Evolutionary conservation across 2,888 invertebrate species (phyloP).

Genomic region (Abrostola tripartita): DNA sequence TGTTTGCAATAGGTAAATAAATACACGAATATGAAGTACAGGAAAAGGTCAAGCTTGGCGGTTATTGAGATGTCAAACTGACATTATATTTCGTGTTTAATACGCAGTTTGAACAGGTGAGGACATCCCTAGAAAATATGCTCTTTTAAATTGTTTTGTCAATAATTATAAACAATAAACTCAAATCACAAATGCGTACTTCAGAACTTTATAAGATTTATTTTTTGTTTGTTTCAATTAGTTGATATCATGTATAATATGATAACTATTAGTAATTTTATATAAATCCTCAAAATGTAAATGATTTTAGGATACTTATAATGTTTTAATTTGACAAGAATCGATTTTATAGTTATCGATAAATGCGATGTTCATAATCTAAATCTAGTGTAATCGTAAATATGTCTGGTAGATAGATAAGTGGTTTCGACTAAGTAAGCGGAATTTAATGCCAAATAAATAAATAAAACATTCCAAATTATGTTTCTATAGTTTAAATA

Average conservation of each 20-base stretch:
- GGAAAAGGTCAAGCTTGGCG: background rate
- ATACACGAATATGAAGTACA: background rate
- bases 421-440: conserved; percentile 34
- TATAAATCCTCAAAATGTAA: conserved; percentile 29
- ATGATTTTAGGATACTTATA: conserved; percentile 16
- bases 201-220: conserved; percentile 15
- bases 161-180: background rate
- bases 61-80: background rate
- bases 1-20: conserved; percentile 17
- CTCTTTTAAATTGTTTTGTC: too few species aligned
- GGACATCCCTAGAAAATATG: too few species aligned
- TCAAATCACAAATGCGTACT: conserved; percentile 16
- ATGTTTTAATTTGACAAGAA: conserved; percentile 28
- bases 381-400: conserved; percentile 39
- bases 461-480: conserved; percentile 50
- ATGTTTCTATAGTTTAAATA: conserved; percentile 31
- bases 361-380: conserved; percentile 22
- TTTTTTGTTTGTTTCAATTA: conserved; percentile 22
- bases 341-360: conserved; percentile 17
- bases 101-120: too few species aligned
- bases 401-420: conserved; percentile 40
- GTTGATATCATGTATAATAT: conserved; percentile 15
- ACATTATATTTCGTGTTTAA: background rate
- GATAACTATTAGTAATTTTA: conserved; percentile 19
- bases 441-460: conserved; percentile 56